These are phyloP conservation scores for Corythornis madagascariensis DNA, from an alignment of 2,113 vertebrate species.

Conservation along the genomic window DNA sequence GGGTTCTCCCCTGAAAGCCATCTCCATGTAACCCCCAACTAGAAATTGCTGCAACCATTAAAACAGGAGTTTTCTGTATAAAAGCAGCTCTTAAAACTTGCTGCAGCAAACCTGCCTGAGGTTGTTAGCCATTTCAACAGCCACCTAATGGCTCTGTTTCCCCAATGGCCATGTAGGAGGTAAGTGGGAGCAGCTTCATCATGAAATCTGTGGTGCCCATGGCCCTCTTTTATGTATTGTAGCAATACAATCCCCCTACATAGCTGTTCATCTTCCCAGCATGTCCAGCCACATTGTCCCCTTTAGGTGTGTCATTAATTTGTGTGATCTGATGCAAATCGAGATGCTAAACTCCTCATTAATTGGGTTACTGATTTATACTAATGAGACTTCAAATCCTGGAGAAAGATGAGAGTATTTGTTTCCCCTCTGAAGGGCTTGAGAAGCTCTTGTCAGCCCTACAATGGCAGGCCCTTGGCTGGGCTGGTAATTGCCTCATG, in stretches of 20 bases:
- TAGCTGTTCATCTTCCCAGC: background rate
- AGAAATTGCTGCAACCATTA: background rate
- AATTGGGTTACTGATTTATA: slow-evolving; percentile 36
- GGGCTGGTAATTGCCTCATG: slow-evolving; percentile 35
- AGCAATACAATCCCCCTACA: background rate
- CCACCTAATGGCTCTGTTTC: background rate
- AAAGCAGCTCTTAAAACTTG: background rate
- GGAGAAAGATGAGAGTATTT: slow-evolving; percentile 35
- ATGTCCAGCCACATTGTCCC: background rate
- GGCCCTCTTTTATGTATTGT: background rate
- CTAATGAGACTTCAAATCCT: slow-evolving; percentile 49
- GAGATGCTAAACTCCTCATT: slow-evolving; percentile 31
- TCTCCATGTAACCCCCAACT: background rate
- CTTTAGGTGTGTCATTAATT: background rate
- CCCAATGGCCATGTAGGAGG: rapidly evolving
- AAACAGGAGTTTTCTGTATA: background rate
- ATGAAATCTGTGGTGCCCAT: background rate
- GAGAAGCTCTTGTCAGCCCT: slow-evolving; percentile 10
- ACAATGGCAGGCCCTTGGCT: slow-evolving; percentile 41
- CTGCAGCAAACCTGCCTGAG: background rate
- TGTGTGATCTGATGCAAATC: background rate
- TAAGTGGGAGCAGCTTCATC: background rate
- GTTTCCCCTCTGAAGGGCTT: background rate
- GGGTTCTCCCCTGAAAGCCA: background rate
- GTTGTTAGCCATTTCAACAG: background rate